Evolutionary conservation across 1,140 invertebrate genomes (phyloP), one percentile per base, ranked within the genome.

Genomic region (Drosophila lowei): DNA sequence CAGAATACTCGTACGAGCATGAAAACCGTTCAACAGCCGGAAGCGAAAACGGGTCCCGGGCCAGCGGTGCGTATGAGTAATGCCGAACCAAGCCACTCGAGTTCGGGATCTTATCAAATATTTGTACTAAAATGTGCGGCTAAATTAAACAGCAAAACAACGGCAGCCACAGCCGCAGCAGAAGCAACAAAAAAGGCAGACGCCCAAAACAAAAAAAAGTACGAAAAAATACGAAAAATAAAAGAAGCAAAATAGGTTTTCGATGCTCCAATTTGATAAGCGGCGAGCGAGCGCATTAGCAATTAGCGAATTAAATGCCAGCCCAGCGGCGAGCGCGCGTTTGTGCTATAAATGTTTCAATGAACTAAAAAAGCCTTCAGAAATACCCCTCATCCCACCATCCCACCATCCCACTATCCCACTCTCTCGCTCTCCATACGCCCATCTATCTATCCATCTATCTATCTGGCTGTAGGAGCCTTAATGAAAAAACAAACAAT

Each of bases 261-360:
- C 67, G 83, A 88, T 88, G 83, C 83, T 89, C 83, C 83, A 88
- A 83, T 83, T 88, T 88, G 83, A 88, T 88, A 88, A 88, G 83
- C 83, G 62, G 6, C 72, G 3, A 13, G 34, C 34, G 44, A 56
- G 72, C 78, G 79, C 83, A 88, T 86, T 86, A 73, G 72, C 81
- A 86, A 88, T 86, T 86, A 86, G 83, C 75, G 75, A 86, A 86
- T 86, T 86, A 86, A 86, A 86, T 76, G 77, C 83, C 55, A 58
- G 68, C 62, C 62, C 62, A 63, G 42, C 38, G 49, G 41, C 47
- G 41, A 74, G 13, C 57, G 65, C 54, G 56, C 52, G 67, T 65
- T 74, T 63, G 66, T 77, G 67, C 81, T 86, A 88, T 88, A 88
- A 88, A 86, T 86, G 83, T 86, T 88, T 72, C 83, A 77, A 72